phyloP scores from a whole-genome alignment of 2,113 vertebrate genomes.

The Prunella himalayana region DNA sequence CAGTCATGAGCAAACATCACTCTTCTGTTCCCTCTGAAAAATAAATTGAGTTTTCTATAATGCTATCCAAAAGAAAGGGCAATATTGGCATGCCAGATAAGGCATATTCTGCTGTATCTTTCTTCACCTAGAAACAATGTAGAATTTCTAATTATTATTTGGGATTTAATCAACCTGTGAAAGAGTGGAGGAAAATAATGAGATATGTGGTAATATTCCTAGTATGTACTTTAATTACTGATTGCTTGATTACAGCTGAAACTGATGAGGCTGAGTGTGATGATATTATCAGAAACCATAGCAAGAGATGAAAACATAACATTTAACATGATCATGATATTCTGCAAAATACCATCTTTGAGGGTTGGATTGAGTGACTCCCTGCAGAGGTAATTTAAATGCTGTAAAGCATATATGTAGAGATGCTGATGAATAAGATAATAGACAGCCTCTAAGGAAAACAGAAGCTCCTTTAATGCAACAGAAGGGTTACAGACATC shows the following conservation, averaged over 20 bases:
- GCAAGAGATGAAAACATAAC: background rate
- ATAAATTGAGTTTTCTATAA: background rate
- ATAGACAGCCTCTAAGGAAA: background rate
- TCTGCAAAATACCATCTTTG: background rate
- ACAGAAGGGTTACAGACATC: background rate
- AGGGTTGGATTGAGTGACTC: background rate
- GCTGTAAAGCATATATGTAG: background rate
- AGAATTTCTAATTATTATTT: background rate
- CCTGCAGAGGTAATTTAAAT: background rate
- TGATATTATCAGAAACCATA: conserved; percentile 4
- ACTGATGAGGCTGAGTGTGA: background rate
- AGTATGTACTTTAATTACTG: conserved; percentile 18
- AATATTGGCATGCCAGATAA: background rate
- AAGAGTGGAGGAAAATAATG: background rate
- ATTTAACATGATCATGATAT: background rate
- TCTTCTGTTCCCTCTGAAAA: background rate
- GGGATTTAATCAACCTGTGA: background rate
- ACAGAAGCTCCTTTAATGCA: background rate
- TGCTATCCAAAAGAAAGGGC: background rate
- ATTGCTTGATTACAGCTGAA: conserved; percentile 39
- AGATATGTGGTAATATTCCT: background rate
- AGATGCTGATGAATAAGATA: background rate
- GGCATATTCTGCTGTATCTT: background rate
- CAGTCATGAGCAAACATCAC: background rate
- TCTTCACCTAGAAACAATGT: background rate